A percentile compares a stretch with the other conserved stretches of the same genome.
These are phyloP conservation scores for Griposia aprilina DNA, from an alignment of 2,888 invertebrate species.

Conservation along the genomic window DNA sequence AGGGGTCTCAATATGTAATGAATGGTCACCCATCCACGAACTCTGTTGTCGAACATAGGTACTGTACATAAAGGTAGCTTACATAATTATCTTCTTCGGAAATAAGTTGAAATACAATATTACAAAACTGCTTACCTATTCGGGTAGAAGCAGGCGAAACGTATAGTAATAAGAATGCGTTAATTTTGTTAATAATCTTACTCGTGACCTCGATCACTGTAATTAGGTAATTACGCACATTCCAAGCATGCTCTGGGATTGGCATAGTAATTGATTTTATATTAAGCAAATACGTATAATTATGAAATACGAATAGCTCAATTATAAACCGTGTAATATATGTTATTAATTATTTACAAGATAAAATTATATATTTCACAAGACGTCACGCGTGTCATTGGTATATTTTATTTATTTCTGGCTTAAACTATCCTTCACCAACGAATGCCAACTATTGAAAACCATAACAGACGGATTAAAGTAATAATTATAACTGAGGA, in stretches of 20 bases:
- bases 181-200: conserved; percentile 4
- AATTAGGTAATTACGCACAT: conserved; percentile 20
- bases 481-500: not conserved
- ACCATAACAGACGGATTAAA: not conserved
- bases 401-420: not conserved
- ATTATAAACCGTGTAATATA: not conserved
- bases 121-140: not conserved
- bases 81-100: not conserved
- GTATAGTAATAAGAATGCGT: not conserved
- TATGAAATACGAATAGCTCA: not conserved
- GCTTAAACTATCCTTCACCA: not conserved
- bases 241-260: not conserved
- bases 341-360: not conserved
- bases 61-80: not conserved
- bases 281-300: not conserved
- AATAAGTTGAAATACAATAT: not conserved
- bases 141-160: not conserved
- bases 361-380: not conserved
- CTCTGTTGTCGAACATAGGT: not conserved
- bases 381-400: not conserved
- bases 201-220: not conserved
- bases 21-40: not conserved
- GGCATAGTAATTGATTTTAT: conserved; percentile 19
- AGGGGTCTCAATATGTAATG: no score
- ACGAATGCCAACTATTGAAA: not conserved